Evolutionary conservation across 2,888 invertebrate species (phyloP).

Genomic region (Syrista parreyssii): DNA sequence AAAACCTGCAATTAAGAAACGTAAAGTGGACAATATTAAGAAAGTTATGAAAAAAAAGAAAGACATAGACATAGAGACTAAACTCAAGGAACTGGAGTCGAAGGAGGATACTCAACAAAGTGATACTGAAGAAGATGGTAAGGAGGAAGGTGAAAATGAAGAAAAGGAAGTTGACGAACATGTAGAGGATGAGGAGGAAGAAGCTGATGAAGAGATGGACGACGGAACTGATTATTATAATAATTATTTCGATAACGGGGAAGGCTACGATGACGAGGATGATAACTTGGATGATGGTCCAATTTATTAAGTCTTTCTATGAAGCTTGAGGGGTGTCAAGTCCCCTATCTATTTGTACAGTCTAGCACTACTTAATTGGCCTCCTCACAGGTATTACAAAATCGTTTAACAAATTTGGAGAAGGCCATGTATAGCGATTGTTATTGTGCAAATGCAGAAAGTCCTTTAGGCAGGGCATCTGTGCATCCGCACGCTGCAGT

Average conservation of each 20-base stretch:
- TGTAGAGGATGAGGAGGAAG: constrained; percentile 74
- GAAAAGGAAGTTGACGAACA: constrained; percentile 71
- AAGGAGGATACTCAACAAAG: constrained; percentile 68
- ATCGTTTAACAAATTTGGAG: neutral
- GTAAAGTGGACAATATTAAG: constrained; percentile 26
- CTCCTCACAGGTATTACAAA: neutral
- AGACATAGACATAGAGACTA: constrained; percentile 51
- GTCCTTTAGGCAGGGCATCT: neutral
- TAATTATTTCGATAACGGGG: constrained; percentile 90
- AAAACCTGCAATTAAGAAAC: constrained; percentile 41
- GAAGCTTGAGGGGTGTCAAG: neutral
- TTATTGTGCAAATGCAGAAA: neutral
- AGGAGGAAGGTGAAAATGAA: constrained; percentile 68
- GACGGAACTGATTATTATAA: constrained; percentile 90
- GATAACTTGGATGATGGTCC: constrained; percentile 88
- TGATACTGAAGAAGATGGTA: constrained; percentile 66
- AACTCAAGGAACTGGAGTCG: constrained; percentile 76
- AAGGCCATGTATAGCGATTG: too few relatives aligned
- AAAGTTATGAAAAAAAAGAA: constrained; percentile 40
- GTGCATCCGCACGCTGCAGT: neutral
- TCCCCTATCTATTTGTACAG: too few relatives aligned
- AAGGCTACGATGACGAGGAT: constrained; percentile 87
- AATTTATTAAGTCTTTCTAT: constrained; percentile 70
- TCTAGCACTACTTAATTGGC: too few relatives aligned
- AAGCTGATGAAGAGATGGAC: constrained; percentile 85